These are phyloP conservation scores for Lutjanus erythropterus DNA, from an alignment of 2,113 vertebrate genomes.

Conservation along the genomic window DNA sequence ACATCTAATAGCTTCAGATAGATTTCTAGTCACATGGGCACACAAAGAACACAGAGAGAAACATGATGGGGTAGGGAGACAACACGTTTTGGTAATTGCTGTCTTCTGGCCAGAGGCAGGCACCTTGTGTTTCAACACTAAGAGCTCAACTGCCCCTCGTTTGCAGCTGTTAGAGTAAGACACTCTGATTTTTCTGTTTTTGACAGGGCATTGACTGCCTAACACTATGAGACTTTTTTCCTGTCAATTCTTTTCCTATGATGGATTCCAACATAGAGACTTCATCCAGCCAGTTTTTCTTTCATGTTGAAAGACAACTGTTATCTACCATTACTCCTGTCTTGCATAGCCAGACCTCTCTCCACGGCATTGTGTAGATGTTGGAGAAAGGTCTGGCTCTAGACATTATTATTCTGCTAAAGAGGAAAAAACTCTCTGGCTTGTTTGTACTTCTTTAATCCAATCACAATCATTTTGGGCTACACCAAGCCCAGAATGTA, in stretches of 20 bases:
- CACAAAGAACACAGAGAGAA: slow-evolving; percentile 3
- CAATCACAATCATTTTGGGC: too few relatives aligned
- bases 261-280: not conserved
- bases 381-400: too few relatives aligned
- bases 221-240: not conserved
- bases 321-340: not conserved
- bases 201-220: not conserved
- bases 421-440: too few relatives aligned
- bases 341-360: too few relatives aligned
- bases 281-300: not conserved
- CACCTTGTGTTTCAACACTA: not conserved
- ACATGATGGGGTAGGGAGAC: not conserved
- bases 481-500: too few relatives aligned
- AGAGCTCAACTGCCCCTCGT: slow-evolving; percentile 1
- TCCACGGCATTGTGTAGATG: too few relatives aligned
- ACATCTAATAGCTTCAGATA: slow-evolving; percentile 10
- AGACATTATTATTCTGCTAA: too few relatives aligned
- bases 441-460: too few relatives aligned
- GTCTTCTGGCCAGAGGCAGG: slow-evolving; percentile 1
- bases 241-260: not conserved
- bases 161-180: not conserved
- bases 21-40: slow-evolving; percentile 7
- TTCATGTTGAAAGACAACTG: not conserved
- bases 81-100: slow-evolving; percentile 7
- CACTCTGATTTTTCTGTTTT: slow-evolving; percentile 4